Base-by-base conservation (phyloP, 2,797 vertebrate species). In the Carcharodon carcharias region DNA sequence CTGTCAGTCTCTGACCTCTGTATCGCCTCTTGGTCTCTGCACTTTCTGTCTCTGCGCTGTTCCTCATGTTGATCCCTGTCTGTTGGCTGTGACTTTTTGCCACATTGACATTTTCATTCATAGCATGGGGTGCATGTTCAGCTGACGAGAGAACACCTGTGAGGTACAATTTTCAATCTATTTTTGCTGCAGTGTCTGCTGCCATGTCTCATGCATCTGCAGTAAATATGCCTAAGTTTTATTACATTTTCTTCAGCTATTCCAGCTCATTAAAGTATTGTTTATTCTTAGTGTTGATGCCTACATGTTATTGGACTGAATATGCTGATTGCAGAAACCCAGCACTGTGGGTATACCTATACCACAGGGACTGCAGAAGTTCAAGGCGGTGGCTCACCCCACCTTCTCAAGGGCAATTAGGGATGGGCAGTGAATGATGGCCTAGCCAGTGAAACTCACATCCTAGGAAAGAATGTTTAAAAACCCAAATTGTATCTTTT, bases 81-180 rank as follows among this genome's bases (percentile, higher is more conserved):
- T 95, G 69, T 54, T 77, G 65, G 28, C 94, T 95, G 69, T 73
- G 67, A 71, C 69, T 56, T 95, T 71, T 56, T 54, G 94, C 40
- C 94, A 95, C 67, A 50, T 69, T 73, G 69, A 54, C 69, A 95
- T 71, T 95, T 73, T 45, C 94, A 95, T 95, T 95, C 65, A 77
- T 54, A 95, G 67, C 50, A 95, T 71, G 50, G 45, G 69, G 67
- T 77, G 31, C 28, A 40, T 31, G 65, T 56, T 73, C 94, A 77
- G 50, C 50, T 31, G 26, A 77, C 65, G 61, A 65, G n/a, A 93
- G 35, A 95, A 77, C 94, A 95, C 69, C 94, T 71, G 8, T 73
- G 69, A 71, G 69, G 77, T 50, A 77, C 28, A 56, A 73, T 95
- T 95, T 95, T 73, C 45, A 35, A 3, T 93, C 61, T 73, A 95